phyloP scores from a whole-genome alignment of 2,797 vertebrate species.

The Cynodonichthys magdalenae region DNA sequence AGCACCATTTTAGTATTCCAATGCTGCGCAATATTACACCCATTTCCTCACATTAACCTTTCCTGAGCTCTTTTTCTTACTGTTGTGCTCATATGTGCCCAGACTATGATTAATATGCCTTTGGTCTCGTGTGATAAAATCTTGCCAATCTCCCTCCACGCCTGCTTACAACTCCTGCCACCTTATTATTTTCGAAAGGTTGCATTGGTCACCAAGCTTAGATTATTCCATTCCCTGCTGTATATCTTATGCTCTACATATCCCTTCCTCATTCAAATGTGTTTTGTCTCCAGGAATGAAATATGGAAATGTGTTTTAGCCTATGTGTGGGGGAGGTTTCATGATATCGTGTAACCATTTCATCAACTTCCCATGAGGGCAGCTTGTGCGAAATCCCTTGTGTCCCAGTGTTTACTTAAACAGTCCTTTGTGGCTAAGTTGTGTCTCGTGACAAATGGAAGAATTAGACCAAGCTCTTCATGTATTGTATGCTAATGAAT shows the following conservation, averaged over 20 bases:
- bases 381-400: constrained; percentile 41
- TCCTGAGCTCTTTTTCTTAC: constrained; percentile 55
- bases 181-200: constrained; percentile 75
- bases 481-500: constrained; percentile 6
- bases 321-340: constrained; percentile 59
- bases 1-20: constrained; percentile 60
- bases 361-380: constrained; percentile 53
- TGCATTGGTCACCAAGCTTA: constrained; percentile 65
- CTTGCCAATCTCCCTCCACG: constrained; percentile 67
- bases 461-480: constrained; percentile 24
- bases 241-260: constrained; percentile 49
- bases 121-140: constrained; percentile 72
- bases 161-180: constrained; percentile 59
- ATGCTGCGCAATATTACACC: constrained; percentile 56
- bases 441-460: constrained; percentile 27
- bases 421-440: constrained; percentile 32
- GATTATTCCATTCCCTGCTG: constrained; percentile 71
- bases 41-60: constrained; percentile 76
- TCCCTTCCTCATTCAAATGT: constrained; percentile 65
- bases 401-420: constrained; percentile 34
- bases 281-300: constrained; percentile 68
- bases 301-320: constrained; percentile 72
- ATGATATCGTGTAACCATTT: constrained; percentile 56
- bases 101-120: constrained; percentile 74
- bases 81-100: constrained; percentile 46